Evolutionary conservation across 2,888 invertebrate species (phyloP).

Genomic region (Pterostichus madidus): DNA sequence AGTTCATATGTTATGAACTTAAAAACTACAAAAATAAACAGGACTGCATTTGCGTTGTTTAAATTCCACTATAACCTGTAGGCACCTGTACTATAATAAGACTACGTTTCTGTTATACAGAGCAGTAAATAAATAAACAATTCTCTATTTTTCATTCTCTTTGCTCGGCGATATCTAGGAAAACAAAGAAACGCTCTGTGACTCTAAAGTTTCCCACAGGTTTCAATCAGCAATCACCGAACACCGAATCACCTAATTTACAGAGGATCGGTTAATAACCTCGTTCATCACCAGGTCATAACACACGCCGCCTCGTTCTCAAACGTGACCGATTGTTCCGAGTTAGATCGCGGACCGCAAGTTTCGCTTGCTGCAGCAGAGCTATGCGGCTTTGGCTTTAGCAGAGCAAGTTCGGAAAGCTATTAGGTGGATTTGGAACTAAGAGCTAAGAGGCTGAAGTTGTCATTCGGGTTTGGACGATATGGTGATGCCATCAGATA

Average conservation of each 20-base stretch:
- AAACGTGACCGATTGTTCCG: constrained; percentile 51
- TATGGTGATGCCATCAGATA: constrained; percentile 12
- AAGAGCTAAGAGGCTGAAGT: not conserved
- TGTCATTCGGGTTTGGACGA: not conserved
- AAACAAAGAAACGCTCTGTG: constrained; percentile 5
- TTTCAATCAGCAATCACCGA: constrained; percentile 39
- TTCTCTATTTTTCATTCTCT: not conserved
- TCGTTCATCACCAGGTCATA: constrained; percentile 62
- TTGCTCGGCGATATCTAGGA: not conserved
- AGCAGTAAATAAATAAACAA: too few relatives aligned
- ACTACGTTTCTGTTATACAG: too few relatives aligned
- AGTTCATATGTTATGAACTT: too few relatives aligned
- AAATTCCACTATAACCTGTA: too few relatives aligned
- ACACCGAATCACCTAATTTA: constrained; percentile 50
- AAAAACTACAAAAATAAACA: too few relatives aligned
- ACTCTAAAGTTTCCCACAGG: constrained; percentile 24
- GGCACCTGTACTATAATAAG: too few relatives aligned
- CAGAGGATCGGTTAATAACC: constrained; percentile 63
- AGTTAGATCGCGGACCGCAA: not conserved
- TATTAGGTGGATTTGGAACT: too few relatives aligned
- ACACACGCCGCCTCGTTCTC: constrained; percentile 42
- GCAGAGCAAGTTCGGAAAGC: too few relatives aligned
- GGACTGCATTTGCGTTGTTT: too few relatives aligned
- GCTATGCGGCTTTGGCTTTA: too few relatives aligned
- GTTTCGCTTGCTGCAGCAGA: too few relatives aligned